Percentiles rank a stretch among this genome's conserved stretches.
Evolutionary conservation across 2,888 invertebrate species (phyloP).

Genomic region (Trachelus troglodyta): DNA sequence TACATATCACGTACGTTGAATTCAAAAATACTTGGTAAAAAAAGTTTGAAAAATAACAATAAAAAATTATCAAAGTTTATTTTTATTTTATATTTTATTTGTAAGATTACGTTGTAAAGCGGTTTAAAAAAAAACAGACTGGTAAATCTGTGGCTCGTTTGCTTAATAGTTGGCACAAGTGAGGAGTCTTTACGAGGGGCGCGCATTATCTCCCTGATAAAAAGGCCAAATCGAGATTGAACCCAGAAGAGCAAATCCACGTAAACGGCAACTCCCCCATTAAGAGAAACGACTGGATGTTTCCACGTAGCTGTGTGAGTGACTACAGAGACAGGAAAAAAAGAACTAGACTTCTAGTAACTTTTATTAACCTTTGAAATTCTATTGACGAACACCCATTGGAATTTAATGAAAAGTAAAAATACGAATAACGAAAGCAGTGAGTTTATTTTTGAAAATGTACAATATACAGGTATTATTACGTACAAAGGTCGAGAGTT

Average conservation of each 20-base stretch:
- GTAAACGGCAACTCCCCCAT: background rate
- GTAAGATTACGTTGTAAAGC: background rate
- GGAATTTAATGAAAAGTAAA: background rate
- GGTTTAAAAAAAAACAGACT: background rate
- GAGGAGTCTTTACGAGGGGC: background rate
- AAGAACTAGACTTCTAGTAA: background rate
- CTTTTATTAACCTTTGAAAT: background rate
- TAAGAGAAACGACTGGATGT: background rate
- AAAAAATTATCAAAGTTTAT: background rate
- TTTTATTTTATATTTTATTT: background rate
- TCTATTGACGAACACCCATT: background rate
- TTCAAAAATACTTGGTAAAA: too few species aligned
- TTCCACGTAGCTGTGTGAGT: background rate
- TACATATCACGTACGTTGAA: background rate
- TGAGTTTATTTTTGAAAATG: background rate
- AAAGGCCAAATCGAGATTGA: background rate
- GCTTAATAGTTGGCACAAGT: background rate
- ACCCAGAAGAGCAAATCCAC: background rate
- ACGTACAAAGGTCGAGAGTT: too few species aligned
- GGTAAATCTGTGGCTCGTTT: background rate
- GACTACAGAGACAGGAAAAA: background rate
- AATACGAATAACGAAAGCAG: background rate
- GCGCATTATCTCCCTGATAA: background rate
- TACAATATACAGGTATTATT: background rate
- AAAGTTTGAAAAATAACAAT: background rate